A percentile compares a stretch with the other conserved stretches of the same genome.
Conservation (phyloP, 2,797 vertebrate species). For the Phylloscopus collybita region DNA sequence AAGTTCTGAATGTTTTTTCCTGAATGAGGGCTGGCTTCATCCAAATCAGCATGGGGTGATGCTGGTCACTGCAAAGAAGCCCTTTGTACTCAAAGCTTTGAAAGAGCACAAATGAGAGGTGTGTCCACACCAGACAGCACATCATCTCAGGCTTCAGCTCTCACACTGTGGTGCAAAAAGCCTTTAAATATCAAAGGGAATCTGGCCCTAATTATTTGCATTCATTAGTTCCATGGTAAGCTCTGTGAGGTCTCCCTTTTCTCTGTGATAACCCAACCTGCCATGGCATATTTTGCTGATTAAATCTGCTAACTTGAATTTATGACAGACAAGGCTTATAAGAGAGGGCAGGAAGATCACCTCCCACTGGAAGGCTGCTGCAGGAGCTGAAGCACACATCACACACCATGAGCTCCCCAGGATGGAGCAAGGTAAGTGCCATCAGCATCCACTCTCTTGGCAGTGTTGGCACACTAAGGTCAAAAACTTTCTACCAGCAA, state of each 20-base stretch:
- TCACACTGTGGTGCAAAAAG: background rate
- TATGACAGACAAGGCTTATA: background rate
- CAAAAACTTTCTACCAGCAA: background rate
- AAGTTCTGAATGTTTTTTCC: background rate
- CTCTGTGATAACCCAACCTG: background rate
- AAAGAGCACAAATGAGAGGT: background rate
- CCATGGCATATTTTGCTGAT: background rate
- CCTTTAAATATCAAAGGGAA: background rate
- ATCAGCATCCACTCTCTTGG: background rate
- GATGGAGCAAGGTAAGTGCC: background rate
- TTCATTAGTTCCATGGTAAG: background rate
- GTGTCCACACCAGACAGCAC: background rate
- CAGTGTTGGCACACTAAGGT: background rate
- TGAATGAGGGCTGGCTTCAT: background rate
- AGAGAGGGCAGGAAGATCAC: background rate
- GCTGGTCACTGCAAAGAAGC: background rate
- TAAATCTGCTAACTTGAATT: background rate
- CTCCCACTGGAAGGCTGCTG: background rate
- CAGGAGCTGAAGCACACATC: background rate
- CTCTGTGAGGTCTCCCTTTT: background rate
- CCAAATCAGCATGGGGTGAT: background rate
- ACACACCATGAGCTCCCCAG: background rate
- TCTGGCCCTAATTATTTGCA: background rate
- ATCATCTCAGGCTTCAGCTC: background rate
- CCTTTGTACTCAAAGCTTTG: background rate